A percentile compares a stretch with the other conserved stretches of the same genome.
phyloP scores from a whole-genome alignment of 92 coral and sea anemone genomes.

The Parazoanthus swiftii region DNA sequence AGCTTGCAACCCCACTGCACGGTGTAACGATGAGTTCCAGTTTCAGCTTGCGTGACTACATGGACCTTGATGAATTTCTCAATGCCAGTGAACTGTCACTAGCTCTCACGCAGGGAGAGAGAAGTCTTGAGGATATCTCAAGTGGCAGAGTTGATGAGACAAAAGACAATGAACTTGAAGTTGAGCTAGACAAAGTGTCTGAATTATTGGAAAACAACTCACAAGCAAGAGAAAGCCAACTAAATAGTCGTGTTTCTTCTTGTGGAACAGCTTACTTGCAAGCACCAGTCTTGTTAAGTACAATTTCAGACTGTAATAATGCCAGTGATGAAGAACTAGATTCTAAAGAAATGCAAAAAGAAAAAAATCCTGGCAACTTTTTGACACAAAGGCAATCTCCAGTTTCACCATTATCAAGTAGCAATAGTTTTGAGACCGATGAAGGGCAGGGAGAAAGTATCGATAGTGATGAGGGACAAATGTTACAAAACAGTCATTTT shows the following conservation, averaged over 20 bases:
- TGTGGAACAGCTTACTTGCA: background rate
- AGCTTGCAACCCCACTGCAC: background rate
- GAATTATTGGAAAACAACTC: background rate
- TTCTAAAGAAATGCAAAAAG: background rate
- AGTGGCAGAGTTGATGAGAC: background rate
- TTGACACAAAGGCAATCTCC: background rate
- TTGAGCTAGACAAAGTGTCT: background rate
- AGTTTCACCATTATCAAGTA: conserved; percentile 19
- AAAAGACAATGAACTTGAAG: background rate
- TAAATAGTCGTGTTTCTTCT: background rate
- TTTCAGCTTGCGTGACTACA: conserved; percentile 34
- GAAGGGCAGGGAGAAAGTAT: conserved; percentile 37
- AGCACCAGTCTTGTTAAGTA: background rate
- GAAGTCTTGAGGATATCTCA: background rate
- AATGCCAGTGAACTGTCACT: conserved; percentile 27
- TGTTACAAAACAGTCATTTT: background rate
- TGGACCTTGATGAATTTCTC: conserved; percentile 43
- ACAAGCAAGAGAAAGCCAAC: background rate
- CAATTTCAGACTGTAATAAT: background rate
- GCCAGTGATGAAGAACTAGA: background rate
- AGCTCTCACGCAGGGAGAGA: background rate
- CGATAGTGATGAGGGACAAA: conserved; percentile 29
- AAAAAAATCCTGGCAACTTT: background rate
- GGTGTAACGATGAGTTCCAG: conserved; percentile 10
- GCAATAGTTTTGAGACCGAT: conserved; percentile 31